A percentile compares a stretch with the other conserved stretches of the same genome.
These are phyloP conservation scores for Tylochromis polylepis DNA, from an alignment of 2,113 vertebrate species.

Conservation along the genomic window DNA sequence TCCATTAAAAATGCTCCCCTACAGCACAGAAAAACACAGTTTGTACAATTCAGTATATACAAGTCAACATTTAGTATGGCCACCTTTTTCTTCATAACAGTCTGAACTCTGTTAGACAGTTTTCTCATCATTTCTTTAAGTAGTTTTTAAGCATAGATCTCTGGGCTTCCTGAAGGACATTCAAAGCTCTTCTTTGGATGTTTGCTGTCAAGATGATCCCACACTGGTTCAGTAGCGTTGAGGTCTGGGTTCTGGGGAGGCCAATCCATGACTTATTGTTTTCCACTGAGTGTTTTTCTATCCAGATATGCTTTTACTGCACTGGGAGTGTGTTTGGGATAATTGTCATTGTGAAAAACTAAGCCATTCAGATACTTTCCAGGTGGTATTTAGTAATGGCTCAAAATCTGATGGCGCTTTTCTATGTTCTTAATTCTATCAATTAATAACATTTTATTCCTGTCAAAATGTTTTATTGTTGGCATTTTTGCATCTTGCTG, in stretches of 20 bases:
- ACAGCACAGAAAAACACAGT: not conserved
- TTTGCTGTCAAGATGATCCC: not conserved
- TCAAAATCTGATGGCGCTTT: not conserved
- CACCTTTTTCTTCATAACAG: not conserved
- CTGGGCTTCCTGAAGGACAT: not conserved
- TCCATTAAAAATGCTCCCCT: not conserved
- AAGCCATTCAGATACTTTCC: not conserved
- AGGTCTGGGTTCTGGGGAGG: not conserved
- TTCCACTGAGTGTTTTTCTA: not conserved
- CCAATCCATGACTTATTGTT: not conserved
- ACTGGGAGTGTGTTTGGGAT: not conserved
- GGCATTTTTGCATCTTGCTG: not conserved
- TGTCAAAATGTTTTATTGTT: no score
- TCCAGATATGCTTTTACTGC: not conserved
- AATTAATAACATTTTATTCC: not conserved
- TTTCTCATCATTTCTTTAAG: not conserved
- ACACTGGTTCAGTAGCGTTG: not conserved
- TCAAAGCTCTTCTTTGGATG: not conserved
- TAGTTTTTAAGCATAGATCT: not conserved
- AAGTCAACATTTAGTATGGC: not conserved
- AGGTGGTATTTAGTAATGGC: not conserved
- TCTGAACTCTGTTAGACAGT: not conserved
- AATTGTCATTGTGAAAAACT: not conserved
- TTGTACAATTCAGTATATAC: not conserved
- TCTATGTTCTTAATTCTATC: not conserved